Evolutionary conservation across 2,113 vertebrate species (phyloP), one percentile per base, ranked within the genome.

Genomic region (Diphyllodes magnificus): DNA sequence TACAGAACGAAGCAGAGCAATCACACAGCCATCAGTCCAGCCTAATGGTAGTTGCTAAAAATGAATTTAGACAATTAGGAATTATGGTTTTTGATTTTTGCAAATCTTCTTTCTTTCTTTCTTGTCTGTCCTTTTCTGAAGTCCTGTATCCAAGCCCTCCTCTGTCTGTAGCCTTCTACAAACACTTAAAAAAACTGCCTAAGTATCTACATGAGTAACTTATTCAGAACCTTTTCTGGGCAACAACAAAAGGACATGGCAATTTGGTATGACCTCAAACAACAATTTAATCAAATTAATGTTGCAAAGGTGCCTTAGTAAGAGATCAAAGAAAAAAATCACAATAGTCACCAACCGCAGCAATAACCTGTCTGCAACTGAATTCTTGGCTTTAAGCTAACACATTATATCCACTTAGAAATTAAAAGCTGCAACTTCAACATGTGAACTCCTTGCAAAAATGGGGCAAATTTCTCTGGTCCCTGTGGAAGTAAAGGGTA

Each of bases 11-110:
- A 87, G 86, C 40, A 33, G 40, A 88, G 44, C 63, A 93, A 82
- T 81, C 95, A 80, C 73, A 51, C 28, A 64, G 79, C 42, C 76
- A 50, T 54, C 70, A 92, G 76, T 50, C 92, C 93, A 96, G 90
- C 53, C 86, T 95, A 95, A 91, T 45, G 45, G 94, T 6, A 95
- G 90, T 76, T 95, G 79, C 82, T 86, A 24, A 6, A 94, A 93
- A 81, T 9, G 2, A 87, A 92, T 94, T 95, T 61, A 96, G 78
- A 87, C 51, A 90, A 75, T 51, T 88, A 96, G 89, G 50, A 81
- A 96, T 86, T 88, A 90, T 28, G 40, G 53, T 69, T 93, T 85
- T 65, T 89, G 64, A 89, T 71, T 96, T 96, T 87, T 86, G 70
- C 12, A 6, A 31, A 47, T 84, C 59, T 91, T 82, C n/a, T 53